Evolutionary conservation across 2,888 invertebrate species (phyloP), one percentile per base, ranked within the genome.

Genomic region (Dyspetes luteomarginatus): DNA sequence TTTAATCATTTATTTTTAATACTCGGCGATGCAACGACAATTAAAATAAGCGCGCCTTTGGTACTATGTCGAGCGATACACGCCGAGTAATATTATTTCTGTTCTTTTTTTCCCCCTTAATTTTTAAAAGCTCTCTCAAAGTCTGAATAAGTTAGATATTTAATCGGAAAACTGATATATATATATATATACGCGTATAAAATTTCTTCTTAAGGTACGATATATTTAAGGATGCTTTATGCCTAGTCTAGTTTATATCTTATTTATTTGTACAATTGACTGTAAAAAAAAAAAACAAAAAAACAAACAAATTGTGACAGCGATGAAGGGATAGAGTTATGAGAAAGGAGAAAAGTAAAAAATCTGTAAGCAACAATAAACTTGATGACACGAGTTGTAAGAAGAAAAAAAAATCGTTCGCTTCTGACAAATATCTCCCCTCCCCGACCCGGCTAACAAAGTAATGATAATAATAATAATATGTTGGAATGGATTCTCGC

Each of bases 231-330:
- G 4, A 55, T 55, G 4, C n/a, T n/a, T 48, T 24, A 60, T 67
- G 36, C 48, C 48, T 74, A 74, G 65, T 22, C 45, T 45, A 52
- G 41, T 45, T 41, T 5, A 15, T 60, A 36, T 69, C 65, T 62
- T 81, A 81, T 81, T 78, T 81, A 78, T 81, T 78, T 45, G 30
- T 69, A 65, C 67, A 64, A 76, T 71, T 74, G 81, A 65, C 64
- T 71, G 30, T 69, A 26, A 71, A 36, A 52, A 67, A 65, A 28
- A n/a, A n/a, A n/a, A n/a, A n/a, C n/a, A n/a, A n/a, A n/a, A n/a
- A n/a, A n/a, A n/a, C n/a, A n/a, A n/a, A n/a, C n/a, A n/a, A 62
- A 62, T 52, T 65, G 36, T 64, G 69, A 73, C 67, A 24, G 36
- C 19, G 58, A 73, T 68, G n/a, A 62, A 41, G 30, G 28, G 9